A percentile compares a stretch with the other conserved stretches of the same genome.
These are phyloP conservation scores for Chaetogeoica ovagalla DNA, from an alignment of 2,888 invertebrate genomes.

Conservation along the genomic window DNA sequence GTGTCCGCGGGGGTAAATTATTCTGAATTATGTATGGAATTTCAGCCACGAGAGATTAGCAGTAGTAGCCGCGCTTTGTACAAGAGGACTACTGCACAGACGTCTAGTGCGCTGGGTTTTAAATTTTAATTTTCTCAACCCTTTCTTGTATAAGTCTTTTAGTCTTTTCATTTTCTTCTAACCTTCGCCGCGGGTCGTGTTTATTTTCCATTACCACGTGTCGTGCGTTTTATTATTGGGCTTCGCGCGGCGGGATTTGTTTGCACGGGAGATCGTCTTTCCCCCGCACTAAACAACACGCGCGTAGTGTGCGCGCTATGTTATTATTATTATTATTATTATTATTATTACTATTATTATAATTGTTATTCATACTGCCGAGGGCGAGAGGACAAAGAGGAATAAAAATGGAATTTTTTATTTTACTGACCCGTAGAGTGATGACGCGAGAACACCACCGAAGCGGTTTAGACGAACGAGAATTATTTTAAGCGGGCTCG, in stretches of 20 bases:
- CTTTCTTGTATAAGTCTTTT: neutral
- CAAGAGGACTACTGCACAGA: no score
- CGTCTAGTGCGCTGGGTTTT: neutral
- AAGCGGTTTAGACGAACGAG: neutral
- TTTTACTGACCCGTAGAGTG: no score
- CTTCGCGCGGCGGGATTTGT: conserved; percentile 4
- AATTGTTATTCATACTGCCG: neutral
- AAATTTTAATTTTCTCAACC: conserved; percentile 45
- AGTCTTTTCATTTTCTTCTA: neutral
- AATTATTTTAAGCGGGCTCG: neutral
- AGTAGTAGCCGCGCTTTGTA: neutral
- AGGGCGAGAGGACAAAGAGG: no score
- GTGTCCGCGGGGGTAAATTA: conserved; percentile 43
- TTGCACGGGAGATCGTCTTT: conserved; percentile 23
- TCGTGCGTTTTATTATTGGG: conserved; percentile 32
- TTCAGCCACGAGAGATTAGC: conserved; percentile 3
- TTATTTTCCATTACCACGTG: conserved; percentile 50
- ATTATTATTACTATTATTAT: no score
- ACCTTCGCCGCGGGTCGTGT: conserved; percentile 28
- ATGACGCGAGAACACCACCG: neutral
- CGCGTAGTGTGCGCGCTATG: no score
- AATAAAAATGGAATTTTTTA: no score
- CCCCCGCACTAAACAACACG: neutral
- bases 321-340: no score
- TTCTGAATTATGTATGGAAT: conserved; percentile 36